Percentiles rank a stretch among this genome's conserved stretches.
These are phyloP conservation scores for Tautogolabrus adspersus DNA, from an alignment of 2,113 vertebrate genomes.

Conservation along the genomic window DNA sequence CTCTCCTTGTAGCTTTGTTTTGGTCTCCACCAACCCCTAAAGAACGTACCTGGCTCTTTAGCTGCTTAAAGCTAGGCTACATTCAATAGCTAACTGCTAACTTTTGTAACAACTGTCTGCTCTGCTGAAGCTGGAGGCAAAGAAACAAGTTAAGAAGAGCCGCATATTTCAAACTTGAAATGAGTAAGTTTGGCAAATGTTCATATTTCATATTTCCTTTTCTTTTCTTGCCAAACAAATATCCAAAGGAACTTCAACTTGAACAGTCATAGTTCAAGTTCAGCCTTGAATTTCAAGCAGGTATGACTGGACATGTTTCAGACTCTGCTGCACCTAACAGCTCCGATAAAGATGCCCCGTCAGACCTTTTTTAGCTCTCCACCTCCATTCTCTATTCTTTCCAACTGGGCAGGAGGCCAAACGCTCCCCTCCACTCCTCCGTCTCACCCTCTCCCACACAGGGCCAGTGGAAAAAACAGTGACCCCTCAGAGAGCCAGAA, in stretches of 20 bases:
- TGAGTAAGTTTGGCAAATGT: no score
- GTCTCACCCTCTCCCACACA: conserved; percentile 60
- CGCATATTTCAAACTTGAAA: no score
- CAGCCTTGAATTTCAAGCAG: conserved; percentile 35
- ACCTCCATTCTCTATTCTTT: conserved; percentile 43
- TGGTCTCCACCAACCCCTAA: no score
- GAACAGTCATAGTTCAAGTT: background rate
- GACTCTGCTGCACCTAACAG: conserved; percentile 18
- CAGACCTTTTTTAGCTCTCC: conserved; percentile 62
- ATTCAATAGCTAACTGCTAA: no score
- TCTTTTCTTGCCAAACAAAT: background rate
- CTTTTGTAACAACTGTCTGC: no score
- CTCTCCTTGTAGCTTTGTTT: no score
- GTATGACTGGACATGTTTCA: conserved; percentile 64
- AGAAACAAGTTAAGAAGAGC: no score
- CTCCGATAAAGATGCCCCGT: conserved; percentile 46
- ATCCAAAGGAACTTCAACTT: background rate
- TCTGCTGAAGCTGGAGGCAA: no score
- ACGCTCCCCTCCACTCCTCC: conserved; percentile 35
- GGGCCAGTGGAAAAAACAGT: conserved; percentile 64
- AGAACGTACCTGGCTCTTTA: no score
- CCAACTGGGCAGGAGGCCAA: conserved; percentile 56
- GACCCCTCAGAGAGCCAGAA: conserved; percentile 58
- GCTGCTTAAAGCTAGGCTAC: no score
- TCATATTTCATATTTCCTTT: no score